phyloP scores from a whole-genome alignment of 2,888 invertebrate species.

The Clusia tigrina region DNA sequence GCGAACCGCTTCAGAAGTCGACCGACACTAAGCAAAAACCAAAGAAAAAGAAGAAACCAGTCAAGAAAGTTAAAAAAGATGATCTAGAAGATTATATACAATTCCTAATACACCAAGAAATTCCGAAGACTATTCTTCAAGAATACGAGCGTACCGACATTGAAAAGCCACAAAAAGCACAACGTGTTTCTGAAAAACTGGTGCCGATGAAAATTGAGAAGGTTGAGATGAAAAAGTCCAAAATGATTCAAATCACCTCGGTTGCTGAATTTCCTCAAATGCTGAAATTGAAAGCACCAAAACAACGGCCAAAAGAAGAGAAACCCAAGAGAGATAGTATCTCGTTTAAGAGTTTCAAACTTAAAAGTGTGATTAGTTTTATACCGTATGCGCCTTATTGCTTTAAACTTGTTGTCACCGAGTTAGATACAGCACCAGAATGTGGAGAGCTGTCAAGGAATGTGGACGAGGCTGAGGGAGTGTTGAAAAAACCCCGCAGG shows the following conservation, averaged over 20 bases:
- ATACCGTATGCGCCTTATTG: conserved; percentile 71
- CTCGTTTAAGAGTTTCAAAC: conserved; percentile 73
- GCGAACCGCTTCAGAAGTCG: no score
- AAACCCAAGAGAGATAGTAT: conserved; percentile 67
- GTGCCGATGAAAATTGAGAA: conserved; percentile 70
- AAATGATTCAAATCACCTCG: conserved; percentile 70
- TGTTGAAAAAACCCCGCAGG: conserved; percentile 69
- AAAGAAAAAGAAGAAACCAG: conserved; percentile 51
- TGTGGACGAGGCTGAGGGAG: conserved; percentile 72
- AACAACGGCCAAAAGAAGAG: conserved; percentile 54
- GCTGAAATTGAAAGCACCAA: conserved; percentile 70
- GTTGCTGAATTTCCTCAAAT: conserved; percentile 69
- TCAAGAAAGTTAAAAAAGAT: conserved; percentile 54
- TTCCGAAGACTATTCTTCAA: conserved; percentile 62
- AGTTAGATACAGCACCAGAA: conserved; percentile 67
- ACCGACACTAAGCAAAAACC: conserved; percentile 46
- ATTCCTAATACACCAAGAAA: conserved; percentile 61
- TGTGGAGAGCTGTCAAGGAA: conserved; percentile 74
- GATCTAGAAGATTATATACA: conserved; percentile 63
- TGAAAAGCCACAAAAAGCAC: conserved; percentile 57
- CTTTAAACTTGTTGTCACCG: conserved; percentile 45
- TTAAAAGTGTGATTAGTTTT: conserved; percentile 76
- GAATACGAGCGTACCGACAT: conserved; percentile 61
- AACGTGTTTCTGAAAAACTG: conserved; percentile 55
- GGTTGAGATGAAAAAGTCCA: conserved; percentile 68